Evolutionary conservation across 2,888 invertebrate genomes (phyloP), one percentile per base, ranked within the genome.

Genomic region (Drosophila borealis): DNA sequence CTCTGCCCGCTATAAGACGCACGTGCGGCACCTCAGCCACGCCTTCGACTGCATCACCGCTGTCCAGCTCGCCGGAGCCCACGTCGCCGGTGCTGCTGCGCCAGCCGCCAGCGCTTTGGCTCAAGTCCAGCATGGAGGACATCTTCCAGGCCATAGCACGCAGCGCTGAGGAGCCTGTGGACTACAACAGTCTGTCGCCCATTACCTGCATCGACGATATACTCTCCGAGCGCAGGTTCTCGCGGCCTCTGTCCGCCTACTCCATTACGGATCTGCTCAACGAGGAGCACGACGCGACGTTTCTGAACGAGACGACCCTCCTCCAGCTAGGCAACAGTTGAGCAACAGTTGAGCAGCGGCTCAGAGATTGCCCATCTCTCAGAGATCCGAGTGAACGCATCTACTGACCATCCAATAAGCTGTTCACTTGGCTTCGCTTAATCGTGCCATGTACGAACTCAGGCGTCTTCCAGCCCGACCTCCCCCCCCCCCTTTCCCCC

Each of bases 231-330:
- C 89, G 92, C 0, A 71, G 92, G 3, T 87, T 92, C 65, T 92
- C 92, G 0, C 76, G 92, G 0, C 90, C 92, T 0, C 67, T 92
- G 13, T 92, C 92, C 17, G 92, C 92, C 13, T 92, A 92, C 76
- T 92, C 92, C 70, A 92, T 92, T 72, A 91, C 92, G 49, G 92
- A 92, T 83, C 87, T 92, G 68, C 83, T 92, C 37, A 90, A 89
- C 65, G 92, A 91, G 65, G 91, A 91, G 71, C 82, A 81, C 62
- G 90, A 91, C 54, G 45, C 86, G 34, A 61, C 84, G 25, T 89
- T 78, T 53, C 72, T 90, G 37, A 89, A 84, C 41, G 90, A 91
- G 14, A 71, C 78, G 21, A 88, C 72, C 29, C 73, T 89, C 36
- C 66, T 86, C 37, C 73, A 78, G 41, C 19, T 75, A 42, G 51